Percentiles rank a stretch among this genome's conserved stretches.
These are phyloP conservation scores for Aselliscus stoliczkanus DNA, from an alignment of 2,797 vertebrate species.

Conservation along the genomic window DNA sequence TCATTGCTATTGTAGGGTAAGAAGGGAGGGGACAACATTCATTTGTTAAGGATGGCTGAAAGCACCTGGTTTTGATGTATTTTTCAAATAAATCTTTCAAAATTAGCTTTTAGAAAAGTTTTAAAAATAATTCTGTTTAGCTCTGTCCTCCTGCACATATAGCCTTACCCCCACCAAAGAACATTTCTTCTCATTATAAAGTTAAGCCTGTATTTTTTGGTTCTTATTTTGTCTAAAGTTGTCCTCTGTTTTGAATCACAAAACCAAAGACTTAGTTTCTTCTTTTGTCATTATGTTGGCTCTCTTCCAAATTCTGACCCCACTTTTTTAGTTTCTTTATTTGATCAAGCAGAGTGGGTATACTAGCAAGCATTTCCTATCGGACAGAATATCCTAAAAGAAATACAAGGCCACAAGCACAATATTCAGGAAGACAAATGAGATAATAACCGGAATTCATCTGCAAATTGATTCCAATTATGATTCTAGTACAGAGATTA, in stretches of 20 bases:
- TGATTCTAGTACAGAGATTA: neutral
- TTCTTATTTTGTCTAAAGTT: conserved; percentile 40
- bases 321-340: neutral
- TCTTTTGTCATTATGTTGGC: conserved; percentile 27
- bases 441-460: neutral
- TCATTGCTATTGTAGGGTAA: neutral
- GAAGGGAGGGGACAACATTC: neutral
- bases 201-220: neutral
- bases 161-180: neutral
- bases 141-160: neutral
- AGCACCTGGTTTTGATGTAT: conserved; percentile 20
- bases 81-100: conserved; percentile 47
- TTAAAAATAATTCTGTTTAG: conserved; percentile 34
- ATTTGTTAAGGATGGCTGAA: neutral
- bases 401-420: neutral
- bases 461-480: neutral
- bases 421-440: neutral
- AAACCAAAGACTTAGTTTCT: conserved; percentile 16
- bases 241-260: conserved; percentile 46
- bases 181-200: neutral
- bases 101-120: neutral
- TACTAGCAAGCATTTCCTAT: neutral
- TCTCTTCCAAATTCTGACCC: conserved; percentile 21
- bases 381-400: neutral
- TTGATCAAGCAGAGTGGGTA: conserved; percentile 25